Percentiles rank a stretch among this genome's conserved stretches.
These are phyloP conservation scores for Pao palembangensis DNA, from an alignment of 2,113 vertebrate species.

Conservation along the genomic window DNA sequence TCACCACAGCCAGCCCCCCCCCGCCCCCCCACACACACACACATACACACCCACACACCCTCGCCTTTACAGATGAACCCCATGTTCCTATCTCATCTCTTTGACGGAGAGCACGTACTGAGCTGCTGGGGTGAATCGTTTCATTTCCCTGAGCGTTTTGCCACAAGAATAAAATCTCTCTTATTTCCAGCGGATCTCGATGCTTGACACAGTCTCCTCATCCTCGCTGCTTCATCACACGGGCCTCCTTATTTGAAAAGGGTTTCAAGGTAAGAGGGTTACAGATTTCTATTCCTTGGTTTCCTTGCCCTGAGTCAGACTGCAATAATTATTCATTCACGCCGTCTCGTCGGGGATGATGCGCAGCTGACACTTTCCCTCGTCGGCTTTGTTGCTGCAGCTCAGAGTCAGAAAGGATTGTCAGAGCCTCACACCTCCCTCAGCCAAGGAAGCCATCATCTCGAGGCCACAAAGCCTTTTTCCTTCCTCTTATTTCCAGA, in stretches of 20 bases:
- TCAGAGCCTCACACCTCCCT: conserved; percentile 52
- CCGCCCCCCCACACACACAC: not conserved
- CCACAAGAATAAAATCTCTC: conserved; percentile 48
- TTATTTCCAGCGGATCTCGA: conserved; percentile 49
- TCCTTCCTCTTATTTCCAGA: conserved; percentile 42
- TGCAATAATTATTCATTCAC: conserved; percentile 55
- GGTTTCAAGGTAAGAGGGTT: conserved; percentile 41
- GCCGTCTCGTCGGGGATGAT: conserved; percentile 48
- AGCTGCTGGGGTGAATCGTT: conserved; percentile 55
- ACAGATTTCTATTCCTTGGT: conserved; percentile 18
- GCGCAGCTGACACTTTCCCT: conserved; percentile 57
- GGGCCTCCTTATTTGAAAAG: conserved; percentile 40
- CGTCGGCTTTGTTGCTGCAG: conserved; percentile 56
- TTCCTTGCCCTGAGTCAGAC: conserved; percentile 45
- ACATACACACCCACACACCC: not conserved
- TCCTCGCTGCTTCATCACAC: conserved; percentile 48
- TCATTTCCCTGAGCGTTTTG: conserved; percentile 55
- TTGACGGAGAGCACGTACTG: conserved; percentile 44
- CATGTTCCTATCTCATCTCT: conserved; percentile 37
- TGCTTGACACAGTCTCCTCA: conserved; percentile 47
- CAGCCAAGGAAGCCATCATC: conserved; percentile 30
- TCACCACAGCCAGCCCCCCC: conserved; percentile 30
- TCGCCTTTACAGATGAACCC: conserved; percentile 34
- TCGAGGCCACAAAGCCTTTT: conserved; percentile 34
- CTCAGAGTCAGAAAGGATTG: conserved; percentile 46